These are phyloP conservation scores for Drosophila sucinea DNA, from an alignment of 1,140 invertebrate genomes.

Conservation along the genomic window DNA sequence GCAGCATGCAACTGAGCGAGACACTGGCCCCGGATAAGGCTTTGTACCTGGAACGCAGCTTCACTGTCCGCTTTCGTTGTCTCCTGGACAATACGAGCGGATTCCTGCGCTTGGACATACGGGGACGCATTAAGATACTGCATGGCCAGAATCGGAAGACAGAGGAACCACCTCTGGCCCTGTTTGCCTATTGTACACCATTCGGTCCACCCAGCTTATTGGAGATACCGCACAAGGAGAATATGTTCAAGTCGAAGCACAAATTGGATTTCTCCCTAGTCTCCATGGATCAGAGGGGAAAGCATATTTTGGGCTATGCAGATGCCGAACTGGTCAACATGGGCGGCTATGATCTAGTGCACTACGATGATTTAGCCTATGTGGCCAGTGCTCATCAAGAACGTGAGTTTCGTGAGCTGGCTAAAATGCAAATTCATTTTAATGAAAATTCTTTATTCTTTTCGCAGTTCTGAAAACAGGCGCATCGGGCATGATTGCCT, in stretches of 20 bases:
- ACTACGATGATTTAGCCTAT: slow-evolving; percentile 98
- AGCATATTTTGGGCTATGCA: slow-evolving; percentile 96
- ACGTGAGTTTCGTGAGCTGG: slow-evolving; percentile 88
- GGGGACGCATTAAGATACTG: slow-evolving; percentile 96
- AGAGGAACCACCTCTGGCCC: slow-evolving; percentile 95
- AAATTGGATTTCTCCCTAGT: slow-evolving; percentile 97
- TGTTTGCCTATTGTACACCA: slow-evolving; percentile 98
- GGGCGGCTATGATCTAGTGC: slow-evolving; percentile 98
- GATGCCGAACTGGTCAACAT: slow-evolving; percentile 95
- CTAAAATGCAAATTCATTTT: neutral
- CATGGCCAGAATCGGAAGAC: slow-evolving; percentile 98
- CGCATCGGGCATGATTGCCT: slow-evolving; percentile 98
- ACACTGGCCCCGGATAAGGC: slow-evolving; percentile 92
- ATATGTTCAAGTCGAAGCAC: slow-evolving; percentile 99
- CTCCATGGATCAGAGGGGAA: slow-evolving; percentile 98
- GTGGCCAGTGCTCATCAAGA: slow-evolving; percentile 99
- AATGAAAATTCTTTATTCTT: neutral
- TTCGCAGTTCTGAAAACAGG: slow-evolving; percentile 97
- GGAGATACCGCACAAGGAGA: slow-evolving; percentile 96
- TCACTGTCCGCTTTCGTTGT: slow-evolving; percentile 99
- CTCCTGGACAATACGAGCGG: slow-evolving; percentile 99
- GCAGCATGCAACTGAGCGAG: slow-evolving; percentile 92
- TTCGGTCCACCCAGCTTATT: slow-evolving; percentile 97
- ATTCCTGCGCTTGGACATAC: slow-evolving; percentile 98
- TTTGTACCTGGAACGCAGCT: slow-evolving; percentile 95